Evolutionary conservation across 2,113 vertebrate species (phyloP).

Genomic region (Gallinago jamesoni): DNA sequence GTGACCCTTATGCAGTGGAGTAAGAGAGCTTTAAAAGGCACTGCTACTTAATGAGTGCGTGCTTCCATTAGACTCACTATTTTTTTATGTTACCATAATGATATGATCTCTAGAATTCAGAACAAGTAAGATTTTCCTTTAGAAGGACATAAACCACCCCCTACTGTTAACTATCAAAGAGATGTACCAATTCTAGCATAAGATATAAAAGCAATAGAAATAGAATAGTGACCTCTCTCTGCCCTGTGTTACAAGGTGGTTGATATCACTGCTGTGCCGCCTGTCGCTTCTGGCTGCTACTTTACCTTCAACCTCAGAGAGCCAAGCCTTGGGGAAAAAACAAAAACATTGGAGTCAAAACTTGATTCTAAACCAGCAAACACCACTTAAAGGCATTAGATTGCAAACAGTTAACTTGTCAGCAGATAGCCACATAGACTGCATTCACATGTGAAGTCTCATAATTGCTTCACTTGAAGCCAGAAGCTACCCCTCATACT

Average conservation of each 20-base stretch:
- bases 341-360: not conserved
- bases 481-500: not conserved
- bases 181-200: not conserved
- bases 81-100: not conserved
- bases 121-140: not conserved
- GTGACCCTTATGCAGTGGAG: not conserved
- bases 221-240: constrained; percentile 88
- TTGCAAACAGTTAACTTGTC: not conserved
- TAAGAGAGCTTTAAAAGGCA: not conserved
- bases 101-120: not conserved
- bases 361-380: not conserved
- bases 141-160: not conserved
- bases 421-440: not conserved
- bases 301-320: constrained; percentile 97
- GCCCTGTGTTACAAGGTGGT: constrained; percentile 93
- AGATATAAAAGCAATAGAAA: not conserved
- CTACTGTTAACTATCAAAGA: not conserved
- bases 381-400: not conserved
- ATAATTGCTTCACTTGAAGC: not conserved
- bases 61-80: not conserved
- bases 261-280: constrained; percentile 93
- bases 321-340: constrained; percentile 83
- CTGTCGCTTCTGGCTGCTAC: constrained; percentile 88
- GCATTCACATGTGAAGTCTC: not conserved
- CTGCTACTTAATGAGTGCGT: not conserved